Conservation (phyloP, 1,140 invertebrate species). For the Plectrocnemia conspersa region DNA sequence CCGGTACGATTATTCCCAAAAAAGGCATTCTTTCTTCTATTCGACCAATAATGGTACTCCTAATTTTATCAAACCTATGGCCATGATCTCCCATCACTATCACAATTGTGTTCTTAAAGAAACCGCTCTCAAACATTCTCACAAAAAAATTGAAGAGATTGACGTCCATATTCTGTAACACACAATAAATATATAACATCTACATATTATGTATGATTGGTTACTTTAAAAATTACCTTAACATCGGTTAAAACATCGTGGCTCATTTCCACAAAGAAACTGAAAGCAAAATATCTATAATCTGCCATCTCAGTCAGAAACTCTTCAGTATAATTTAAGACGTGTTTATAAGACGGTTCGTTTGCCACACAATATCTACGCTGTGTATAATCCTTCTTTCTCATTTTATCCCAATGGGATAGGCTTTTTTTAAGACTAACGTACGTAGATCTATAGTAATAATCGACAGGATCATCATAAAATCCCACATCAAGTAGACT, state of each 20-base stretch:
- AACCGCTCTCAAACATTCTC: constrained; percentile 47
- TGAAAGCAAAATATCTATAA: constrained; percentile 30
- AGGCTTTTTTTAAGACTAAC: constrained; percentile 24
- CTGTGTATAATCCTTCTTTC: constrained; percentile 28
- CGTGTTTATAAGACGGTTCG: constrained; percentile 30
- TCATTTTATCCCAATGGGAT: constrained; percentile 21
- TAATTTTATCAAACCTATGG: constrained; percentile 66
- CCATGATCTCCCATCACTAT: constrained; percentile 82
- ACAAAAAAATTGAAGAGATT: constrained; percentile 45
- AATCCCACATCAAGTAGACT: constrained; percentile 30
- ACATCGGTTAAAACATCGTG: constrained; percentile 33
- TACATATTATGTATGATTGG: too few relatives aligned
- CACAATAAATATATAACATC: constrained; percentile 1
- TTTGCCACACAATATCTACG: constrained; percentile 32
- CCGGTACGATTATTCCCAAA: constrained; percentile 61
- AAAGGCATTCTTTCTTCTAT: constrained; percentile 76
- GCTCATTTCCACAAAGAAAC: constrained; percentile 34
- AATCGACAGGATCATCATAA: constrained; percentile 29
- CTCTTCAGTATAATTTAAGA: constrained; percentile 34
- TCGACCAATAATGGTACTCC: constrained; percentile 65
- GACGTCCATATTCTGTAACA: constrained; percentile 41
- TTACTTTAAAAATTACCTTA: constrained; percentile 23
- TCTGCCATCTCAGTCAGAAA: constrained; percentile 32
- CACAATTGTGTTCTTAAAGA: constrained; percentile 70
- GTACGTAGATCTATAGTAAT: constrained; percentile 31